Evolutionary conservation across 1,140 invertebrate species (phyloP).

Genomic region (Zaprionus vittiger): DNA sequence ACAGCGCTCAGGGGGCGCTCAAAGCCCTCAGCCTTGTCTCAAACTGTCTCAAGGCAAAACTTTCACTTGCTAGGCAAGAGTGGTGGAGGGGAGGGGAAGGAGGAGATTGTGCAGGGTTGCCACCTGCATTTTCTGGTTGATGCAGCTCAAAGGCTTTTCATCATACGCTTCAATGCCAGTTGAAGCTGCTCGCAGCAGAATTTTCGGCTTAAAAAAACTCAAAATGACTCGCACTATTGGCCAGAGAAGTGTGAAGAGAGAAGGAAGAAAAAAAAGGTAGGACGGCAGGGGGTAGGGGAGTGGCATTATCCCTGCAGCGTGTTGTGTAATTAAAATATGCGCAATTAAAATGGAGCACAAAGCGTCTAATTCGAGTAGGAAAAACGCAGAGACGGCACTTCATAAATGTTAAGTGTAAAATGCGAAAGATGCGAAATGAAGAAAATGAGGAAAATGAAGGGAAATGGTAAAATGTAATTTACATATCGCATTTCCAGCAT

Average conservation of each 20-base stretch:
- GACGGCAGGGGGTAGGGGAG: background rate
- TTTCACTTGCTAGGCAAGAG: slow-evolving; percentile 38
- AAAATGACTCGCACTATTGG: slow-evolving; percentile 26
- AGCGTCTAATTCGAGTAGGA: slow-evolving; percentile 39
- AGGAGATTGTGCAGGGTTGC: background rate
- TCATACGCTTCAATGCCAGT: slow-evolving; percentile 43
- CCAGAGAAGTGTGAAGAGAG: background rate
- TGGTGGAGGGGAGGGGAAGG: background rate
- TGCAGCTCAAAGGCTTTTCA: slow-evolving; percentile 44
- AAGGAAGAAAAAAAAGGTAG: background rate
- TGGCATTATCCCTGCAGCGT: slow-evolving; percentile 62
- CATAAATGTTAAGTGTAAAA: slow-evolving; percentile 25
- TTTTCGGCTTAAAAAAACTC: slow-evolving; percentile 33
- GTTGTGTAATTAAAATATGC: slow-evolving; percentile 77
- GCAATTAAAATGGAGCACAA: slow-evolving; percentile 65
- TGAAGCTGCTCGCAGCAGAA: slow-evolving; percentile 40
- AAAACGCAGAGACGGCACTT: slow-evolving; percentile 36
- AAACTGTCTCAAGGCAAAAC: slow-evolving; percentile 54
- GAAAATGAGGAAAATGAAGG: background rate
- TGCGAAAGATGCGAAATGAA: background rate
- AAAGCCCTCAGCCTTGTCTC: slow-evolving; percentile 4
- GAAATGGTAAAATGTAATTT: slow-evolving; percentile 59
- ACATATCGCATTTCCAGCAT: slow-evolving; percentile 43
- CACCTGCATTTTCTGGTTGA: slow-evolving; percentile 14
- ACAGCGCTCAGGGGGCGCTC: slow-evolving; percentile 1